A percentile compares a stretch with the other conserved stretches of the same genome.
phyloP scores from a whole-genome alignment of 2,888 invertebrate species.

The Acanthosepion esculentum region DNA sequence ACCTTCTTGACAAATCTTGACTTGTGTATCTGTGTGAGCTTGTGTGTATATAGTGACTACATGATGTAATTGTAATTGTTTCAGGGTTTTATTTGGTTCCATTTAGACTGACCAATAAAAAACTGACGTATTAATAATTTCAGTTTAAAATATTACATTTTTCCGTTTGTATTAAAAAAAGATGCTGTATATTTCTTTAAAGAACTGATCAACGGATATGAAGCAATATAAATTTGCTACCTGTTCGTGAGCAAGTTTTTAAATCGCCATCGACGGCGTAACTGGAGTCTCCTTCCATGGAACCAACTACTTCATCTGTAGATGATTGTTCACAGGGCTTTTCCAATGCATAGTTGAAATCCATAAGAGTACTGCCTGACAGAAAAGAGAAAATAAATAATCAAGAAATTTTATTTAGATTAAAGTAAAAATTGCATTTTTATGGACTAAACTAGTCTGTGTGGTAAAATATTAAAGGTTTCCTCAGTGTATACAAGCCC shows the following conservation, averaged over 20 bases:
- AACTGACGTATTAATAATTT: too few species aligned
- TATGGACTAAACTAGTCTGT: not conserved
- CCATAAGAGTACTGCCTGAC: constrained; percentile 40
- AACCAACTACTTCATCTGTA: not conserved
- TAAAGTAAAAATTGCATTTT: not conserved
- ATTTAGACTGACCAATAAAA: too few species aligned
- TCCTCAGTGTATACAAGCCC: too few species aligned
- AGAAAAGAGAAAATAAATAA: not conserved
- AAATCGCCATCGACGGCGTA: constrained; percentile 46
- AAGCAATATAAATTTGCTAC: not conserved
- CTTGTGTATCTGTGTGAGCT: too few species aligned
- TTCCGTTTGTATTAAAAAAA: not conserved
- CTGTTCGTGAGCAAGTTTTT: constrained; percentile 46
- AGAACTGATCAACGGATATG: not conserved
- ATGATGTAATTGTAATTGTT: too few species aligned
- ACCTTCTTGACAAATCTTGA: too few species aligned
- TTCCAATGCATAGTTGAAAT: constrained; percentile 46
- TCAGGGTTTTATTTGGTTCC: too few species aligned
- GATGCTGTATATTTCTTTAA: not conserved
- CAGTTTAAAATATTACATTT: too few species aligned
- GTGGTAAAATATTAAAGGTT: too few species aligned
- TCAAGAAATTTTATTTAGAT: not conserved
- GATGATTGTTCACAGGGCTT: constrained; percentile 41
- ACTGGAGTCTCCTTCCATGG: constrained; percentile 46
- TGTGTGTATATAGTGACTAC: too few species aligned